Conservation (phyloP, 2,113 vertebrate species). For the Anguilla rostrata region DNA sequence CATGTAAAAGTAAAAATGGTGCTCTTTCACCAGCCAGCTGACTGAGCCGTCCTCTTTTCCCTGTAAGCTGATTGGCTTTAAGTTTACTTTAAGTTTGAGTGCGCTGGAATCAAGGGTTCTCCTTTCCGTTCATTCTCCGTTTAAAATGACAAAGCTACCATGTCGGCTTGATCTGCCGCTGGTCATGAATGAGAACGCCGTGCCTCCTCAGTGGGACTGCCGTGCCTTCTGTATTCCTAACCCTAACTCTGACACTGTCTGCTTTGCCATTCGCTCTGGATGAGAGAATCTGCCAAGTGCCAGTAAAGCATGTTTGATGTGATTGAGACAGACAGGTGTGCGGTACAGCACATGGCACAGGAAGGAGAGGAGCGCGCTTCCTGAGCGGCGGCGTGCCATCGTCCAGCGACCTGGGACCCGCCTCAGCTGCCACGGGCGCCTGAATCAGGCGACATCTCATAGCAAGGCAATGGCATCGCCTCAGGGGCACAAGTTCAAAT, state of each 20-base stretch:
- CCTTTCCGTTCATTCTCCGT: too few relatives aligned
- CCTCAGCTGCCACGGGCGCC: background rate
- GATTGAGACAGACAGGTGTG: background rate
- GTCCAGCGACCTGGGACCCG: background rate
- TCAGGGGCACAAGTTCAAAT: background rate
- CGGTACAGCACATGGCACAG: background rate
- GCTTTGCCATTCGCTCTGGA: too few relatives aligned
- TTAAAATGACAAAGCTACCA: too few relatives aligned
- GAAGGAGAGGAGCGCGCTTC: background rate
- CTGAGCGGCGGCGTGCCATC: background rate
- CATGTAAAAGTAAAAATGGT: background rate
- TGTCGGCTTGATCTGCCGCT: too few relatives aligned
- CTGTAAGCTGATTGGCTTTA: background rate
- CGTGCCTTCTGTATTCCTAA: too few relatives aligned
- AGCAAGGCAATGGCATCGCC: background rate
- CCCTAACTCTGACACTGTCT: too few relatives aligned
- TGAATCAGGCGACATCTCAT: background rate
- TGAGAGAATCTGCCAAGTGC: too few relatives aligned
- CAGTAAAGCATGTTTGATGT: background rate
- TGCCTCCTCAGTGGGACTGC: too few relatives aligned
- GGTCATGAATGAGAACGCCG: too few relatives aligned
- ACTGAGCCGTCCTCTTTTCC: background rate
- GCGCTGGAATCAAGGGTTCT: background rate
- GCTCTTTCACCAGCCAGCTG: background rate
- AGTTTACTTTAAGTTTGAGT: background rate